Evolutionary conservation across 1,140 invertebrate species (phyloP).

Genomic region (Choristoneura fumiferana): DNA sequence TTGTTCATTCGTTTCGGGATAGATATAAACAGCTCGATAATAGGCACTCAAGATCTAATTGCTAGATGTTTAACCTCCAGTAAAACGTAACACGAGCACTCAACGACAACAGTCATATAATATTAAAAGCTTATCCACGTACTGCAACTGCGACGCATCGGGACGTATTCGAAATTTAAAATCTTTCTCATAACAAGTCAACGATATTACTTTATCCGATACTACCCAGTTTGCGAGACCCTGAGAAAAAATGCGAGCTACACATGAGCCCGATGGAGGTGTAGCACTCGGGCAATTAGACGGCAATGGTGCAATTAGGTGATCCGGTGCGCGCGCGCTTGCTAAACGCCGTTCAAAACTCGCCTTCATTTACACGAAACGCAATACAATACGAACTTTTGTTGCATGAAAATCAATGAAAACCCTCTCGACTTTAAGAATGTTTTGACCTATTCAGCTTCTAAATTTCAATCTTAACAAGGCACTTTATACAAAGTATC

Average conservation of each 20-base stretch:
- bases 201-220: conserved; percentile 15
- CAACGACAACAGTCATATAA: too few species aligned
- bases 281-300: conserved; percentile 34
- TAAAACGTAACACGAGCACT: too few species aligned
- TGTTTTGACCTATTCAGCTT: too few species aligned
- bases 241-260: conserved; percentile 32
- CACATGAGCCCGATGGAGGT: conserved; percentile 32
- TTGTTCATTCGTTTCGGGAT: too few species aligned
- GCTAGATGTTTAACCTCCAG: not conserved
- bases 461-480: too few species aligned
- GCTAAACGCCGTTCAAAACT: conserved; percentile 26
- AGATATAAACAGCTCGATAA: not conserved
- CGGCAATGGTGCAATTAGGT: conserved; percentile 37
- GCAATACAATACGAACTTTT: not conserved
- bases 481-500: too few species aligned
- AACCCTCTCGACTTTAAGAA: too few species aligned
- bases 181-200: conserved; percentile 24
- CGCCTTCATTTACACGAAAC: conserved; percentile 16
- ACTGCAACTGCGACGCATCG: too few species aligned
- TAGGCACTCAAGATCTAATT: not conserved
- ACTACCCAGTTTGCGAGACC: conserved; percentile 28
- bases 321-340: conserved; percentile 25
- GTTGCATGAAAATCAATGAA: too few species aligned
- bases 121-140: too few species aligned
- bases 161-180: conserved; percentile 16